Evolutionary conservation across 53 echinoderm and acorn worm genomes (phyloP), one percentile per base, ranked within the genome.

Genomic region (Echinometra lucunter): DNA sequence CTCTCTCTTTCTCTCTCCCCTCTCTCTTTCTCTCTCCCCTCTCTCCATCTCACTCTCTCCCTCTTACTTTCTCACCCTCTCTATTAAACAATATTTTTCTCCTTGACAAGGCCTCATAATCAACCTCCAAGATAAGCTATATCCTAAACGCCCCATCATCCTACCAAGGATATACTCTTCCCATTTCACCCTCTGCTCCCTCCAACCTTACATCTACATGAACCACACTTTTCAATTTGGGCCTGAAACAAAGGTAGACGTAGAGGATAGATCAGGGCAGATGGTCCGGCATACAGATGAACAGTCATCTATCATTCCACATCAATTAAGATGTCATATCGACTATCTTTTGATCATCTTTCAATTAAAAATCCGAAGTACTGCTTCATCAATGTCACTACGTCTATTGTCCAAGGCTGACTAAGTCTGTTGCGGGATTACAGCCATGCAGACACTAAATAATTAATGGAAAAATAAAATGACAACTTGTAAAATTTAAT

Each of bases 271-370:
- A 42, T 38, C 5, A 78, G 78, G 78, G 78, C 78, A 78, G 78
- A 78, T 78, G 78, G 78, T 6, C 34, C 34, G 15, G 83, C 83
- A 44, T 82, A 44, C 49, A 88, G 49, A 56, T 49, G 88, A 56
- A 55, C 28, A 23, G 34, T 88, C 88, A 88, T 88, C 56, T 88
- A 88, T 88, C 88, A 88, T 88, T 88, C 55, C 88, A 49, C 88
- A 56, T 56, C 88, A 88, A 88, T 88, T 88, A 88, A 56, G 88
- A 88, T 88, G 88, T 49, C 88, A 88, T 32, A 30, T 88, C 8
- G 12, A 49, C 49, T 27, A 88, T 88, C 88, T 55, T 53, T 53
- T 55, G 88, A 88, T 49, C 53, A 88, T 49, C 88, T 56, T 88
- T 56, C 78, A 78, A 78, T 78, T 78, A 78, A 78, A n/a, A 78